phyloP scores from a whole-genome alignment of 2,888 invertebrate species.

The Mactromeris polynyma region DNA sequence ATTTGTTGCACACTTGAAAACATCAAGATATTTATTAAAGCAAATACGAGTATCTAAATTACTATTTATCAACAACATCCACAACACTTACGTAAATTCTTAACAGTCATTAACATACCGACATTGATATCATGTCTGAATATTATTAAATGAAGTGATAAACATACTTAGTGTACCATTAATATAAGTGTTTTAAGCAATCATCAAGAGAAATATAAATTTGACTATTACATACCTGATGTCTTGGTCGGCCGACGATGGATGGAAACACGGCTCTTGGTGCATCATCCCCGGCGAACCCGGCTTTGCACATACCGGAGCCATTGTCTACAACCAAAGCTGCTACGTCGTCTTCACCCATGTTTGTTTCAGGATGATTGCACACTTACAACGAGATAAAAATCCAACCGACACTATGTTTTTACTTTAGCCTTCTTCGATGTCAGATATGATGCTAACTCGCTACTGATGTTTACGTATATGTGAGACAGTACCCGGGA shows the following conservation, averaged over 20 bases:
- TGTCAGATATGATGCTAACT: background rate
- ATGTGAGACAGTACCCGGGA: background rate
- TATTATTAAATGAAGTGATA: no score
- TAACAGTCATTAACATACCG: no score
- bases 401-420: background rate
- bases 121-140: no score
- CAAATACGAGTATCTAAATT: no score
- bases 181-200: no score
- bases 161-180: no score
- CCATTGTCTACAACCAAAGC: slow-evolving; percentile 91
- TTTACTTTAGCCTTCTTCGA: background rate
- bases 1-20: no score
- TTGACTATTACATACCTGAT: slow-evolving; percentile 72
- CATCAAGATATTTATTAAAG: no score
- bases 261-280: slow-evolving; percentile 82
- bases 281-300: slow-evolving; percentile 82
- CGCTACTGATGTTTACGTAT: background rate
- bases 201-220: no score
- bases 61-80: no score
- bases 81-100: no score
- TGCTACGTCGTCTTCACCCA: slow-evolving; percentile 85
- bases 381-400: background rate
- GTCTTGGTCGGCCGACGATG: slow-evolving; percentile 80
- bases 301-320: slow-evolving; percentile 89
- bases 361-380: background rate